A percentile compares a stretch with the other conserved stretches of the same genome.
phyloP scores from a whole-genome alignment of 2,113 vertebrate genomes.

The Sinocyclocheilus maitianheensis region DNA sequence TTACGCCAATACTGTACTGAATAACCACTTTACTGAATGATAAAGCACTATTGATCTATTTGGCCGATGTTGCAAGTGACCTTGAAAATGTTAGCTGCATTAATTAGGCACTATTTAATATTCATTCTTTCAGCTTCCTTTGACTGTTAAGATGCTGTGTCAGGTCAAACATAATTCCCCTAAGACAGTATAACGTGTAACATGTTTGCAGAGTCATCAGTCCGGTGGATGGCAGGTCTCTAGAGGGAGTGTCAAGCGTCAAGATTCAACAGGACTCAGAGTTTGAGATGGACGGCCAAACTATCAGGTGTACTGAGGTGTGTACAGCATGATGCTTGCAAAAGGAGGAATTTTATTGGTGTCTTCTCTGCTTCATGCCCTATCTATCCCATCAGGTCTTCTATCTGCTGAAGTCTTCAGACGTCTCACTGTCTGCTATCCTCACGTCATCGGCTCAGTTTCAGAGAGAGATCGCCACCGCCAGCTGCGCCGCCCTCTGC shows the following conservation, averaged over 20 bases:
- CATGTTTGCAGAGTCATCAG: constrained; percentile 71
- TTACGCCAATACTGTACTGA: neutral
- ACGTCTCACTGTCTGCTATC: constrained; percentile 62
- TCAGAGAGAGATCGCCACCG: constrained; percentile 85
- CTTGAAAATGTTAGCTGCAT: neutral
- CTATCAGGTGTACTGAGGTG: constrained; percentile 89
- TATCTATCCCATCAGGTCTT: constrained; percentile 80
- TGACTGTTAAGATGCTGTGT: constrained; percentile 1
- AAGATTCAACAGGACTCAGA: constrained; percentile 80
- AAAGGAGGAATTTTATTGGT: neutral
- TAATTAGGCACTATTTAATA: constrained; percentile 9
- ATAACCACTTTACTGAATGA: neutral
- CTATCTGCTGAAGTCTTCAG: constrained; percentile 77
- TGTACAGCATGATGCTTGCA: neutral
- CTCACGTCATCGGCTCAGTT: constrained; percentile 78
- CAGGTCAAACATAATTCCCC: neutral
- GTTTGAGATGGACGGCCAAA: constrained; percentile 80
- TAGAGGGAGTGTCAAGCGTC: constrained; percentile 84
- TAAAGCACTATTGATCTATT: constrained; percentile 3
- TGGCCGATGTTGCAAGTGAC: neutral
- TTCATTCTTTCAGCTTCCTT: neutral
- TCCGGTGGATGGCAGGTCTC: constrained; percentile 82
- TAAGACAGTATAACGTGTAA: neutral
- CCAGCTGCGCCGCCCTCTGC: constrained; percentile 80
- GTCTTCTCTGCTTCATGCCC: neutral